Conservation (phyloP, 2,113 vertebrate species). For the Neotragus pygmaeus region DNA sequence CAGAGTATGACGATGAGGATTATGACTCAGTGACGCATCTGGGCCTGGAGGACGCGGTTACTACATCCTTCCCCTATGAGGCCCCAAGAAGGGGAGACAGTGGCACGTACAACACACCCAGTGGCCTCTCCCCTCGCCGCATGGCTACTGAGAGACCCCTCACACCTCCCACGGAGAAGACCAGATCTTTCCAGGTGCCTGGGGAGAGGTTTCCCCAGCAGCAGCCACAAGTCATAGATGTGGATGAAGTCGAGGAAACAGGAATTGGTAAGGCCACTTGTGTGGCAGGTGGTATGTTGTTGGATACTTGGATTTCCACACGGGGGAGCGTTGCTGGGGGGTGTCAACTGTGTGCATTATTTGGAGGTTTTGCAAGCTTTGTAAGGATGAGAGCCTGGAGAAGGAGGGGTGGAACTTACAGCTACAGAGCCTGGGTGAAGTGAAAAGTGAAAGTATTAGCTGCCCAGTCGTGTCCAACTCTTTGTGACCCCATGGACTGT, state of each 20-base stretch:
- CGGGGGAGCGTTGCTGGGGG: neutral
- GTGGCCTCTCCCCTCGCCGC: slow-evolving; percentile 40
- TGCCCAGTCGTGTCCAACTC: neutral
- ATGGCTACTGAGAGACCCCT: slow-evolving; percentile 50
- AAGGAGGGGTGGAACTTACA: neutral
- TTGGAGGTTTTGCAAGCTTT: no score
- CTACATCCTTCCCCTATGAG: slow-evolving; percentile 18
- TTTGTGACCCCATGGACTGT: neutral
- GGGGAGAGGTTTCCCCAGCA: slow-evolving; percentile 77
- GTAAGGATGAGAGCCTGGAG: neutral
- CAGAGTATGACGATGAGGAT: slow-evolving; percentile 36
- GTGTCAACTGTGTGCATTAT: no score
- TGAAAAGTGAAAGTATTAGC: neutral
- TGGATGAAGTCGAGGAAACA: slow-evolving; percentile 87
- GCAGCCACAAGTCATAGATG: slow-evolving; percentile 86
- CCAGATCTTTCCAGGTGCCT: slow-evolving; percentile 79
- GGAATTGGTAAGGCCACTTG: slow-evolving; percentile 75
- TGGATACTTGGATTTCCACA: neutral
- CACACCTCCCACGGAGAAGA: slow-evolving; percentile 61
- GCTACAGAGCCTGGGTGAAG: neutral
- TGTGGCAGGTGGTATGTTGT: neutral
- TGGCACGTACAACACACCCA: neutral
- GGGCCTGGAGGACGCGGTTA: neutral
- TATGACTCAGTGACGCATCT: slow-evolving; percentile 34
- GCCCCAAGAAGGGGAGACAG: slow-evolving; percentile 58